Conservation (phyloP, 2,113 vertebrate species). For the Prionailurus viverrinus region DNA sequence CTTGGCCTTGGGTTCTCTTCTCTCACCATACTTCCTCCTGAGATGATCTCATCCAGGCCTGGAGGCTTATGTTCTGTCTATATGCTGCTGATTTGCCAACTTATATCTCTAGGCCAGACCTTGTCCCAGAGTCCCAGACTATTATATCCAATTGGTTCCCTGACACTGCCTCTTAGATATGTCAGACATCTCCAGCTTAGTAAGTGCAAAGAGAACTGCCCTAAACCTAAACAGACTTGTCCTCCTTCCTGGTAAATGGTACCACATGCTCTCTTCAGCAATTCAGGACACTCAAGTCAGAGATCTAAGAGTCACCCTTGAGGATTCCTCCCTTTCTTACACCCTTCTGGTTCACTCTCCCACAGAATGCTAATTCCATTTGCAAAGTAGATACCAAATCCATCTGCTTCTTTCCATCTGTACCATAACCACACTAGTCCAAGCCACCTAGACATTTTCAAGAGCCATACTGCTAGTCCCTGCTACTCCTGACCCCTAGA, state of each 20-base stretch:
- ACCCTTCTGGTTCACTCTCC: neutral
- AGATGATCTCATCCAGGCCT: neutral
- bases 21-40: neutral
- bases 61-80: neutral
- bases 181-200: neutral
- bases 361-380: neutral
- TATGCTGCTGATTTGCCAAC: neutral
- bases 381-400: neutral
- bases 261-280: neutral
- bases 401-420: neutral
- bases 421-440: neutral
- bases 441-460: neutral
- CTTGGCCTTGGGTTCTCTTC: neutral
- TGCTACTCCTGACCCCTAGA: neutral
- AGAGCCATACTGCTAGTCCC: neutral
- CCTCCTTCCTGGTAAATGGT: neutral
- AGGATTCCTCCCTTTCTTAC: neutral
- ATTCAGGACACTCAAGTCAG: neutral
- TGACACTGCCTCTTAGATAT: neutral
- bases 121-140: neutral
- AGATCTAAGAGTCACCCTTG: neutral
- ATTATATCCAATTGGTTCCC: neutral
- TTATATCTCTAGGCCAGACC: neutral
- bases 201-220: neutral
- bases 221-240: neutral